These are phyloP conservation scores for Caenorhabditis brenneri DNA, from an alignment of 1,140 invertebrate genomes.

Conservation along the genomic window DNA sequence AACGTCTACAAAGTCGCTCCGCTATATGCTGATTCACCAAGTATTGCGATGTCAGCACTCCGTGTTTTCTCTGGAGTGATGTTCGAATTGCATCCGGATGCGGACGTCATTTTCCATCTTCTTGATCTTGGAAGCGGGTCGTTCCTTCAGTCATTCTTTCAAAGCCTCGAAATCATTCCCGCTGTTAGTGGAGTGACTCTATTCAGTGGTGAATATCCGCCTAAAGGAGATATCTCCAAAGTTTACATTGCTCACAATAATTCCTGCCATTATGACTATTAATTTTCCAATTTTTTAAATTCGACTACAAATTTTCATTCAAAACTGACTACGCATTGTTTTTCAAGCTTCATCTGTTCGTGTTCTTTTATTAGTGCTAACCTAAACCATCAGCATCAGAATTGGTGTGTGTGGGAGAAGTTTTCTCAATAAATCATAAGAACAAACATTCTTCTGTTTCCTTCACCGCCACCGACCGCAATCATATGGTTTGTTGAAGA, in stretches of 20 bases:
- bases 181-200: not conserved
- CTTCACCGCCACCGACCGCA: not conserved
- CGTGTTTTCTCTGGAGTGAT: slow-evolving; percentile 35
- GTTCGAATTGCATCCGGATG: slow-evolving; percentile 28
- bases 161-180: slow-evolving; percentile 28
- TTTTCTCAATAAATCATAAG: slow-evolving; percentile 33
- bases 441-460: slow-evolving; percentile 20
- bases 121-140: not conserved
- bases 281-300: not conserved
- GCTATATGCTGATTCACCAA: not conserved
- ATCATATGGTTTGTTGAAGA: slow-evolving; percentile 23
- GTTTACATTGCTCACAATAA: slow-evolving; percentile 28
- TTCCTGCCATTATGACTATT: slow-evolving; percentile 26
- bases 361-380: not conserved
- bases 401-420: not conserved
- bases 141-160: slow-evolving; percentile 19
- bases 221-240: not conserved
- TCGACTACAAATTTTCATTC: not conserved
- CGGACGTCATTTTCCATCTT: slow-evolving; percentile 4
- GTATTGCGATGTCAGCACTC: slow-evolving; percentile 28
- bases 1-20: slow-evolving; percentile 32
- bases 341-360: not conserved
- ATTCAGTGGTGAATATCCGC: not conserved
- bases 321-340: not conserved
- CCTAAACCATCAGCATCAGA: not conserved